Evolutionary conservation across 1,140 invertebrate genomes (phyloP), one percentile per base, ranked within the genome.

Genomic region (Thereuonema tuberculata): DNA sequence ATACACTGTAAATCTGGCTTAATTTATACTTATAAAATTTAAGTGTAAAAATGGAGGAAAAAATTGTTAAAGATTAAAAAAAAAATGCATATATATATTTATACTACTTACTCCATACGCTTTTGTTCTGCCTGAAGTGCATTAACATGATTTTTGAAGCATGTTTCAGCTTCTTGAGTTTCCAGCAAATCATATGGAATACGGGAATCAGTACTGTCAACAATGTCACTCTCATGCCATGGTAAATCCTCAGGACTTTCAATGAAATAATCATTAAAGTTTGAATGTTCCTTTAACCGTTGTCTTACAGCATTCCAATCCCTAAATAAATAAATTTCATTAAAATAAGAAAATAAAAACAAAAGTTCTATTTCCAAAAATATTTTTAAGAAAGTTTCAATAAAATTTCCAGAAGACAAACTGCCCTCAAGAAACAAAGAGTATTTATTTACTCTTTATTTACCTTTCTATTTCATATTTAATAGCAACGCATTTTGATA

Each of bases 121-220:
- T 87, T 84, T 67, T 92, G 85, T 70, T 93, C 89, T 69, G 89
- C 87, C 69, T 95, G 89, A 26, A 95, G 78, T 54, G 86, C 83
- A 71, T 91, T 90, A 25, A 93, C 80, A 74, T 92, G 91, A 68
- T 89, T 93, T 70, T 87, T 87, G 73, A 91, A 97, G 9, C 91
- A 87, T 0, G 83, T 85, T 73, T 94, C 90, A 15, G 91, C 91
- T 71, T 96, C 92, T 49, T 84, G 82, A 2, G 88, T 89, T 66
- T 91, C 87, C 14, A 96, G 75, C 54, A 96, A 84, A 71, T 93
- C 89, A 69, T 88, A 91, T 1, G 93, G 93, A 69, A 96, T 92
- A 68, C 88, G 79, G 15, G 67, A 69, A 62, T 80, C 78, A 15
- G 65, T 55, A 64, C 81, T 78, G 17, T 80, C 79, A 56, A 84